Base-by-base conservation (phyloP, 2,113 vertebrate species). In the Hemiscyllium ocellatum region DNA sequence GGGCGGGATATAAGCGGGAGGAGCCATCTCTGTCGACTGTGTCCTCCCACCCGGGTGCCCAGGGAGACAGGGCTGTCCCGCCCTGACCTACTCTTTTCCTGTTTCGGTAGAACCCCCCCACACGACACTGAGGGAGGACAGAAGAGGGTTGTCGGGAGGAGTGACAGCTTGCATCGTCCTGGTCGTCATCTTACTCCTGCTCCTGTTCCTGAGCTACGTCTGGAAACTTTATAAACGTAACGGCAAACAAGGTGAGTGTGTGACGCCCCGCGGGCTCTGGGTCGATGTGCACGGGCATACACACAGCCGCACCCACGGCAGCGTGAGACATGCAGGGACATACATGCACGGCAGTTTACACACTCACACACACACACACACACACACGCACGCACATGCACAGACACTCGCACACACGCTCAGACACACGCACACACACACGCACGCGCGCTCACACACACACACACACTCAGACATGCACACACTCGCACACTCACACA, bases 101-200 rank as follows among this genome's bases (percentile, higher is more conserved):
- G n/a, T 42, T 37, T 17, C n/a, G 3, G 5, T n/a, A 83, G 78
- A 19, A 1, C 76, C 76, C 0, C 13, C 3, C 37, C 3, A 0
- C n/a, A 17, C 0, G 15, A 0, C 3, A 15, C 7, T 2, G 0
- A 37, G 17, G 19, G 24, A 86, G 85, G 85, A 10, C 3, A 0
- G 1, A 22, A 8, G 0, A 6, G 20, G 42, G 42, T 86, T 42
- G 20, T 50, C 85, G 42, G 85, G 85, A 42, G 42, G 37, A 0
- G 42, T 52, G 85, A 86, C 47, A 1, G 47, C 85, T 22, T 47
- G 85, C 6, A 47, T 86, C 6, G 20, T 86, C 20, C 85, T 86
- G 47, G 42, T 26, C 1, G 37, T 52, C 47, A 42, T 86, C 20
- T 20, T 86, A 8, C 2, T 86, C 20, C 22, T 86, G 85, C 47